Conservation (phyloP, 2,888 invertebrate genomes). For the Lissonota sp. region DNA sequence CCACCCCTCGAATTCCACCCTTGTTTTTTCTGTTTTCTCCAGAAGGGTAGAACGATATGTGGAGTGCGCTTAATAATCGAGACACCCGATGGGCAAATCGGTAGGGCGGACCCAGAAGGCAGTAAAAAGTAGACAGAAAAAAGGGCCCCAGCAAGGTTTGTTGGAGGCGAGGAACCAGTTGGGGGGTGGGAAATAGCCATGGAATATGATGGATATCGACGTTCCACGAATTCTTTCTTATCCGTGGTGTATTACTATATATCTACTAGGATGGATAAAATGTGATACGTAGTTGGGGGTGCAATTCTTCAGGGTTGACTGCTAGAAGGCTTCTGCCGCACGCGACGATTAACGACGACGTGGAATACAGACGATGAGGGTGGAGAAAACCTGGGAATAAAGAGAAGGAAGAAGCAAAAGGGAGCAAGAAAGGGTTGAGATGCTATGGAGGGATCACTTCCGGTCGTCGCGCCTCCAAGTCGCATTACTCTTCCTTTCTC, state of each 20-base stretch:
- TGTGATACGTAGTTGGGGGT: constrained; percentile 43
- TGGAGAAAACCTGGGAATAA: not conserved
- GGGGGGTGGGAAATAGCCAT: constrained; percentile 5
- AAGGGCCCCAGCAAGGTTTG: not conserved
- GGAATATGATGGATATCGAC: constrained; percentile 60
- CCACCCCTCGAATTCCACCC: constrained; percentile 15
- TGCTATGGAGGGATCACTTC: constrained; percentile 54
- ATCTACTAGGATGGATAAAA: not conserved
- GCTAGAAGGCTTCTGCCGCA: constrained; percentile 17
- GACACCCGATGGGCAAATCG: constrained; percentile 38
- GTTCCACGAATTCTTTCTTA: constrained; percentile 51
- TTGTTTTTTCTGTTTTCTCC: no score
- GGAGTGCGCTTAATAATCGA: constrained; percentile 8
- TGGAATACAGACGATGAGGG: constrained; percentile 20
- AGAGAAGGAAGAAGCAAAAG: constrained; percentile 16
- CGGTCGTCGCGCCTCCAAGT: constrained; percentile 61
- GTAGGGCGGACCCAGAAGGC: constrained; percentile 18
- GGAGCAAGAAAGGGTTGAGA: constrained; percentile 21
- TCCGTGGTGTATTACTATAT: constrained; percentile 7
- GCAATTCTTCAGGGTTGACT: constrained; percentile 47
- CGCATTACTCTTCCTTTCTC: constrained; percentile 60
- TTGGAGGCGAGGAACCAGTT: no score
- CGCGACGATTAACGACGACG: constrained; percentile 54
- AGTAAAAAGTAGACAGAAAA: constrained; percentile 12
- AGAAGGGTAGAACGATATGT: no score